Conservation (phyloP, 2,113 vertebrate genomes). For the Ailurus styani region DNA sequence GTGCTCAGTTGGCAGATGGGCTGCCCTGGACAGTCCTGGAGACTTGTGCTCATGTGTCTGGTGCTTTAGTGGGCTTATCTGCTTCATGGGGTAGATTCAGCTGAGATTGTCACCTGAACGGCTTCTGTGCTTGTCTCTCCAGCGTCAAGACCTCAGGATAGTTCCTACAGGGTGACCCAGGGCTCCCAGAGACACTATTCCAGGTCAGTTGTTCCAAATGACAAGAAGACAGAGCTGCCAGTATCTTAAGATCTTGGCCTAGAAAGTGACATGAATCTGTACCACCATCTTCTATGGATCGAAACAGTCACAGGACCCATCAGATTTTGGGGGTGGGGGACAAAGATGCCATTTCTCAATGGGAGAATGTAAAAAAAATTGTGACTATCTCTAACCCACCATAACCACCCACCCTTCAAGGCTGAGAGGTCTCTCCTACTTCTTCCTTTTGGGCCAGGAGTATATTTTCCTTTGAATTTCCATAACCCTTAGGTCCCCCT, state of each 20-base stretch:
- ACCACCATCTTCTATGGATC: background rate
- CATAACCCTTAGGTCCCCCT: background rate
- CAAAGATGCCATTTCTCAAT: background rate
- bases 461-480: background rate
- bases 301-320: background rate
- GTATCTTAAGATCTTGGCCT: background rate
- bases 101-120: background rate
- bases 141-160: background rate
- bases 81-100: background rate
- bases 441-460: background rate
- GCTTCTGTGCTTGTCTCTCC: background rate
- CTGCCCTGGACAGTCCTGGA: background rate
- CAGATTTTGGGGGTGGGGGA: background rate
- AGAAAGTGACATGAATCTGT: background rate
- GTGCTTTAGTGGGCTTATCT: accelerated
- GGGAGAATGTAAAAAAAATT: background rate
- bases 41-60: background rate
- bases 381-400: background rate
- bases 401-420: background rate
- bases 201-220: background rate
- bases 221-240: background rate
- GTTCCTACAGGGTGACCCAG: background rate
- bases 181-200: background rate
- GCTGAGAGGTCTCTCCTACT: background rate
- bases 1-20: background rate